phyloP scores from a whole-genome alignment of 2,797 vertebrate species.

The Epinephelus awoara region DNA sequence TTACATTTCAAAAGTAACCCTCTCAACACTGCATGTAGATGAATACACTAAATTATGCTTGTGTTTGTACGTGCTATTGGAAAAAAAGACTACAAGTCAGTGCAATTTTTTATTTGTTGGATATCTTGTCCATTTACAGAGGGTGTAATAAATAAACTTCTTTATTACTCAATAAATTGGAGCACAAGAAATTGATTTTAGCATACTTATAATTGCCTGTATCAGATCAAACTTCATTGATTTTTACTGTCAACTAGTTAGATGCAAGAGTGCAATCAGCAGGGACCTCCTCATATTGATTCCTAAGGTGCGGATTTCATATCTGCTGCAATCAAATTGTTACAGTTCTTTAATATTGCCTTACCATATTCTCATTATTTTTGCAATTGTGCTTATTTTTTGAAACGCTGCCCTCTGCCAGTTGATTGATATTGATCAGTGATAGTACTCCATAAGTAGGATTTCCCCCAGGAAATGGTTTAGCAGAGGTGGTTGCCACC shows the following conservation, averaged over 20 bases:
- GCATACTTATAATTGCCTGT: not conserved
- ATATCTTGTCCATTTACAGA: conserved; percentile 10
- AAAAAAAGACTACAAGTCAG: not conserved
- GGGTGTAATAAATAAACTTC: not conserved
- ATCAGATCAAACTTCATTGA: conserved; percentile 18
- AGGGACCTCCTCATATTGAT: conserved; percentile 15
- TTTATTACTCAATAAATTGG: not conserved
- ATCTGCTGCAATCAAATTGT: not conserved
- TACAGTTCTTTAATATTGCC: not conserved
- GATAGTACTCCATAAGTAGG: not conserved
- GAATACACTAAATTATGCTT: not conserved
- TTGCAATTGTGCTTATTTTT: not conserved
- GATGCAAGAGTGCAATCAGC: not conserved
- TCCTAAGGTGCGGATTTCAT: not conserved
- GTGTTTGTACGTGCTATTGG: not conserved
- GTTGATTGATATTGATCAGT: not conserved
- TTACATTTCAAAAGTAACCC: too few species aligned
- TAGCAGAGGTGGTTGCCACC: not conserved
- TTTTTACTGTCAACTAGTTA: not conserved
- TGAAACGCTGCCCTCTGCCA: not conserved
- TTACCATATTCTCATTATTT: not conserved
- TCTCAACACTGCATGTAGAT: too few species aligned
- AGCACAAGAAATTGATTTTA: conserved; percentile 11
- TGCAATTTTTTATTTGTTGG: not conserved
- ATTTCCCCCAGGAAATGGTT: not conserved